Conservation (phyloP, 2,113 vertebrate genomes). For the Isurus oxyrinchus region DNA sequence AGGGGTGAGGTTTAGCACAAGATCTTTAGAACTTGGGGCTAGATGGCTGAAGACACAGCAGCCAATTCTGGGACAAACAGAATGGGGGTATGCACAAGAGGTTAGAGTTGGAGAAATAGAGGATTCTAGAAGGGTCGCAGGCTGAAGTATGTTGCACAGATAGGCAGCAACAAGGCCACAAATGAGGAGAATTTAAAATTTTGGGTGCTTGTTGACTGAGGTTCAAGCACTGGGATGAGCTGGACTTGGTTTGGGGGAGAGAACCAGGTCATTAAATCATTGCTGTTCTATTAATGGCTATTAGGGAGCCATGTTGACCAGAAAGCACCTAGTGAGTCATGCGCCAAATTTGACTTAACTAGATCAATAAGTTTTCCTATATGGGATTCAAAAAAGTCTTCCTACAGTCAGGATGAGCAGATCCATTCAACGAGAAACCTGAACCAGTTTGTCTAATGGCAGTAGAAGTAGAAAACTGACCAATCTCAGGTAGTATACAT, state of each 20-base stretch:
- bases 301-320: neutral
- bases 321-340: neutral
- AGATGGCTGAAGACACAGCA: neutral
- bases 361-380: neutral
- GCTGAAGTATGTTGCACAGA: neutral
- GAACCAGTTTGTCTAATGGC: neutral
- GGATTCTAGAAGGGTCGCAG: neutral
- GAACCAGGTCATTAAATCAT: neutral
- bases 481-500: neutral
- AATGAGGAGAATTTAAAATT: neutral
- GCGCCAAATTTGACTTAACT: neutral
- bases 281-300: neutral
- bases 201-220: neutral
- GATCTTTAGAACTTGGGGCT: neutral
- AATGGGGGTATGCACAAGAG: neutral
- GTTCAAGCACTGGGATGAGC: neutral
- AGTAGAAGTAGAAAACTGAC: neutral
- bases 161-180: too few species aligned
- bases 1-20: neutral
- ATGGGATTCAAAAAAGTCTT: neutral
- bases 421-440: neutral
- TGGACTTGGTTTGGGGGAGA: neutral
- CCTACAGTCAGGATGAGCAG: neutral
- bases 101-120: neutral
- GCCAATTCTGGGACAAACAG: neutral